A percentile compares a stretch with the other conserved stretches of the same genome.
These are phyloP conservation scores for Protobothrops flavoviridis DNA, from an alignment of 2,113 vertebrate genomes.

Conservation along the genomic window DNA sequence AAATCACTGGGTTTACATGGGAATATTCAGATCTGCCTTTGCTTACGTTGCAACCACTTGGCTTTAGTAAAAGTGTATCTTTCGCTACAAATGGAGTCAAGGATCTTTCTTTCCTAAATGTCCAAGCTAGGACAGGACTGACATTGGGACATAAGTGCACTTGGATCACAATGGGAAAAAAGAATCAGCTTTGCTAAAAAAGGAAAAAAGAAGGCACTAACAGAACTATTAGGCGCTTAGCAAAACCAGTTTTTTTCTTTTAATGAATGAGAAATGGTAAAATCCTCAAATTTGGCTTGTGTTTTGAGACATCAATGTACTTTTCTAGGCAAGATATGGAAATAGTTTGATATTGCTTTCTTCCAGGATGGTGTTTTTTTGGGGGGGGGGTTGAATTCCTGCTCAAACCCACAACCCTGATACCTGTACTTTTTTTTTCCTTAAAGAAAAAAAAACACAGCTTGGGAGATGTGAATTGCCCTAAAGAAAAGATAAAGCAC, in stretches of 20 bases:
- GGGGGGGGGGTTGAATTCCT: not conserved
- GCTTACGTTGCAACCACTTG: not conserved
- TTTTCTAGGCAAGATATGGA: not conserved
- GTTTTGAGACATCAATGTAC: not conserved
- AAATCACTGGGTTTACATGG: not conserved
- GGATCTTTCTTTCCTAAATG: not conserved
- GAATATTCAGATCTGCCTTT: not conserved
- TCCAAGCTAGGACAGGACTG: not conserved
- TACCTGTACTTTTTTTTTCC: not conserved
- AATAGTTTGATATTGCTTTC: not conserved
- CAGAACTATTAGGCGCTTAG: not conserved
- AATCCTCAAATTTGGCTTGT: not conserved
- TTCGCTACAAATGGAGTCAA: not conserved
- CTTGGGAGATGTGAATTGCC: not conserved
- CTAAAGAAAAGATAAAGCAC: not conserved
- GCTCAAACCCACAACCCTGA: not conserved
- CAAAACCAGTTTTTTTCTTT: not conserved
- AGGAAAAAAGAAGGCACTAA: not conserved
- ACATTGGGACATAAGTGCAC: not conserved
- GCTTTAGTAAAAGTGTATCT: not conserved
- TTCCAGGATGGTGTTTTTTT: not conserved
- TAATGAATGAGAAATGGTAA: not conserved
- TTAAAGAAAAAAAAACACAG: not conserved
- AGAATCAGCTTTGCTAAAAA: not conserved
- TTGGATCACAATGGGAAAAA: not conserved